A percentile compares a stretch with the other conserved stretches of the same genome.
These are phyloP conservation scores for Thaumatotibia leucotreta DNA, from an alignment of 1,140 invertebrate genomes.

Conservation along the genomic window DNA sequence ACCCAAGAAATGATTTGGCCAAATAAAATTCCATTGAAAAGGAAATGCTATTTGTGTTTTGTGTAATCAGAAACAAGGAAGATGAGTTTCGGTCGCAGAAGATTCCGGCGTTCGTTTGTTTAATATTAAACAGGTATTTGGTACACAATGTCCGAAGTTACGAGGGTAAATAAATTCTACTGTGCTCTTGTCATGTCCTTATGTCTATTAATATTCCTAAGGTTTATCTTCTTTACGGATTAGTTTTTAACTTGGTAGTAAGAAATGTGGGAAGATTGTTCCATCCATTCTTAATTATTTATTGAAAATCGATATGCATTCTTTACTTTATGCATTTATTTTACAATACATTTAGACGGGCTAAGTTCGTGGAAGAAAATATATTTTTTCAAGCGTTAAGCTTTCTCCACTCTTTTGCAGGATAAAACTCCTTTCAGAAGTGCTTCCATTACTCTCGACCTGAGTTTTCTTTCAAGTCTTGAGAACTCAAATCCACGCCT, in stretches of 20 bases:
- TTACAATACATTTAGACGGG: too few species aligned
- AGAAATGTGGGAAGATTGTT: too few species aligned
- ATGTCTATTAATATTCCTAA: neutral
- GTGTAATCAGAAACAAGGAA: neutral
- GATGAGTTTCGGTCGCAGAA: constrained; percentile 8
- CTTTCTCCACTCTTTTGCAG: neutral
- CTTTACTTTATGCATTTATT: neutral
- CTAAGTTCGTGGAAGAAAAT: too few species aligned
- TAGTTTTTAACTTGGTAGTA: too few species aligned
- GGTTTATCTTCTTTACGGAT: neutral
- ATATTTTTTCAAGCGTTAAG: too few species aligned
- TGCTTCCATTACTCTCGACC: neutral
- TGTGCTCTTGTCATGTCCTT: neutral
- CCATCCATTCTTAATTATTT: too few species aligned
- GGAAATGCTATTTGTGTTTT: neutral
- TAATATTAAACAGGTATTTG: neutral
- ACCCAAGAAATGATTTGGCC: neutral
- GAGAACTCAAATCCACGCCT: neutral
- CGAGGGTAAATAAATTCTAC: neutral
- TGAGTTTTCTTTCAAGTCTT: neutral
- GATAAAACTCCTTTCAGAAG: neutral
- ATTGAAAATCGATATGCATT: too few species aligned
- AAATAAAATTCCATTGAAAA: neutral
- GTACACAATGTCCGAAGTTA: neutral
- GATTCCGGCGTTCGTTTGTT: neutral